These are phyloP conservation scores for Thysanoteuthis rhombus DNA, from an alignment of 2,888 invertebrate species.

Conservation along the genomic window DNA sequence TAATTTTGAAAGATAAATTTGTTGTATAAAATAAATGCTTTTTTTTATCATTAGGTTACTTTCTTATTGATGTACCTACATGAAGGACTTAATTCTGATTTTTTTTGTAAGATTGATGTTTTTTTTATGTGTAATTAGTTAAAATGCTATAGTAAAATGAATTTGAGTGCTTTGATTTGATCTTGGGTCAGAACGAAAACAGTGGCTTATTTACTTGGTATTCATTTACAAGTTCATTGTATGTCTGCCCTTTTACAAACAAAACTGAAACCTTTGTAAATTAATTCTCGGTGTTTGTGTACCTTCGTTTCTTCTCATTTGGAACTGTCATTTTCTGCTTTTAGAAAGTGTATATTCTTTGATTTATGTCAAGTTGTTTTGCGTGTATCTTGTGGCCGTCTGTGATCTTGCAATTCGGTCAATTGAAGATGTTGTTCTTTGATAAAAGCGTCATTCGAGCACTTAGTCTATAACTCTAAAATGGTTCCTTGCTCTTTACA, in stretches of 20 bases:
- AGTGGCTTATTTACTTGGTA: neutral
- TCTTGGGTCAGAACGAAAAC: neutral
- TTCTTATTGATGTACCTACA: too few relatives aligned
- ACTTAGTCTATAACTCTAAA: neutral
- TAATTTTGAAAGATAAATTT: too few relatives aligned
- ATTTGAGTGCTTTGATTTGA: neutral
- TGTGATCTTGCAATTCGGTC: neutral
- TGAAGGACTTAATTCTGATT: too few relatives aligned
- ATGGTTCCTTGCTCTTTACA: neutral
- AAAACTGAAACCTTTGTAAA: neutral
- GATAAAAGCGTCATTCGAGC: neutral
- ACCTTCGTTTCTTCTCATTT: neutral
- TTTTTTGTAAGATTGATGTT: neutral
- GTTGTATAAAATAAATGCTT: too few relatives aligned
- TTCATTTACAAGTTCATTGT: neutral
- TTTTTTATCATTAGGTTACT: too few relatives aligned
- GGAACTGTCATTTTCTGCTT: slow-evolving; percentile 12
- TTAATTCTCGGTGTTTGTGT: neutral
- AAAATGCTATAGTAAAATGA: neutral
- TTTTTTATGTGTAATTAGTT: neutral
- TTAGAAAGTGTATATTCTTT: neutral
- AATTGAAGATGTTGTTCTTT: neutral
- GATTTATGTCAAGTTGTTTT: neutral
- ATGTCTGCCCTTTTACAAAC: neutral
- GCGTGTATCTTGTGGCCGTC: neutral